Evolutionary conservation across 2,888 invertebrate species (phyloP).

Genomic region (Neocrepidodera transversa): DNA sequence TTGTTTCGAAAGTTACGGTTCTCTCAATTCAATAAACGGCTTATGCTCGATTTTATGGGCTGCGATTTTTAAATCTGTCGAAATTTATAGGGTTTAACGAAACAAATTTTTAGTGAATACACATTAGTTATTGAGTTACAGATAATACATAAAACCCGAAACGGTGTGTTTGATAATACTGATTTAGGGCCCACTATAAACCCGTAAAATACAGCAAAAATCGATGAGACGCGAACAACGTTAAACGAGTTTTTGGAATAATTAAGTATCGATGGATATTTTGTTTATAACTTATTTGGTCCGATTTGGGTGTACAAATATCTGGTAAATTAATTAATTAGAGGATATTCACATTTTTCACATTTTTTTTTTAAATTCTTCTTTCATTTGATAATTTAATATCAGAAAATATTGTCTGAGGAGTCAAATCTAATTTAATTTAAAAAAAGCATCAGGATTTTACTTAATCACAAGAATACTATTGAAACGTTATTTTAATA

Average conservation of each 20-base stretch:
- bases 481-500: too few relatives aligned
- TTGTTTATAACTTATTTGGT: constrained; percentile 11
- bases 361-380: too few relatives aligned
- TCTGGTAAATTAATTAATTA: too few relatives aligned
- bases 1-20: constrained; percentile 2
- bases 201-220: constrained; percentile 40
- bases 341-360: too few relatives aligned
- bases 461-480: too few relatives aligned
- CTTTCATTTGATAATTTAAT: too few relatives aligned
- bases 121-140: constrained; percentile 19
- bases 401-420: too few relatives aligned
- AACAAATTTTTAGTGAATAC: constrained; percentile 28
- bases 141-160: constrained; percentile 31
- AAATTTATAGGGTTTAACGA: constrained; percentile 39
- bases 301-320: background rate
- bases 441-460: too few relatives aligned
- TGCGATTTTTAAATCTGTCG: constrained; percentile 34
- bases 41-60: constrained; percentile 20
- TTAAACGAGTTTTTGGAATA: constrained; percentile 8
- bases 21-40: constrained; percentile 28
- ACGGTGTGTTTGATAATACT: constrained; percentile 36
- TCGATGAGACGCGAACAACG: background rate
- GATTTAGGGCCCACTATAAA: constrained; percentile 41
- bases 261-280: background rate
- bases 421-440: too few relatives aligned